A percentile compares a stretch with the other conserved stretches of the same genome.
phyloP scores from a whole-genome alignment of 2,797 vertebrate species.

The Tragelaphus oryx region DNA sequence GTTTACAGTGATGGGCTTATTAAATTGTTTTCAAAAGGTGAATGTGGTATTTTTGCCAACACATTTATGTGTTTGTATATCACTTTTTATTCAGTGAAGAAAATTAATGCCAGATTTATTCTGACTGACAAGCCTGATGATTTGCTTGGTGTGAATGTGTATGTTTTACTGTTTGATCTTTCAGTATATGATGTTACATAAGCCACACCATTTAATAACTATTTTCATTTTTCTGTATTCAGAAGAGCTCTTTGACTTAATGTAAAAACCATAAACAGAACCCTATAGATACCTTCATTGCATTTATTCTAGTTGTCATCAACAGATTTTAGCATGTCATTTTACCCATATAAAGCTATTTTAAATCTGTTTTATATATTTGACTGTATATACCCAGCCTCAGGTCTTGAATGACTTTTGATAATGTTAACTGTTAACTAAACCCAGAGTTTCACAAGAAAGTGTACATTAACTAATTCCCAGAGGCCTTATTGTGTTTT shows the following conservation, averaged over 20 bases:
- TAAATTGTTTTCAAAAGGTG: conserved; percentile 16
- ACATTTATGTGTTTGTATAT: neutral
- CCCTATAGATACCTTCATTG: neutral
- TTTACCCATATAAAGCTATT: neutral
- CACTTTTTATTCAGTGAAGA: neutral
- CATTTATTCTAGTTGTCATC: conserved; percentile 28
- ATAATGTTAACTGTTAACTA: conserved; percentile 31
- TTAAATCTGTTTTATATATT: neutral
- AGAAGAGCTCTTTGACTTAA: conserved; percentile 12
- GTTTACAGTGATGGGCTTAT: neutral
- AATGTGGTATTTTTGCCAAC: neutral
- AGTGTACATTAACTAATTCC: neutral
- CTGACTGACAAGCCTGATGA: neutral
- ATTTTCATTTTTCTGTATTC: neutral
- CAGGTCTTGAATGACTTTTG: neutral
- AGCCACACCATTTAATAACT: neutral
- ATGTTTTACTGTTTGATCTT: neutral
- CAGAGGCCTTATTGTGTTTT: neutral
- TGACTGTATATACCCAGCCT: neutral
- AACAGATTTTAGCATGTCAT: neutral
- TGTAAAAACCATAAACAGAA: neutral
- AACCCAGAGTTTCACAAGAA: conserved; percentile 2
- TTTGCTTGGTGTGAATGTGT: neutral
- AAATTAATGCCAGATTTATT: conserved; percentile 10
- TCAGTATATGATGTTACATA: neutral